These are phyloP conservation scores for Proteles cristata DNA, from an alignment of 2,113 vertebrate species.

Conservation along the genomic window DNA sequence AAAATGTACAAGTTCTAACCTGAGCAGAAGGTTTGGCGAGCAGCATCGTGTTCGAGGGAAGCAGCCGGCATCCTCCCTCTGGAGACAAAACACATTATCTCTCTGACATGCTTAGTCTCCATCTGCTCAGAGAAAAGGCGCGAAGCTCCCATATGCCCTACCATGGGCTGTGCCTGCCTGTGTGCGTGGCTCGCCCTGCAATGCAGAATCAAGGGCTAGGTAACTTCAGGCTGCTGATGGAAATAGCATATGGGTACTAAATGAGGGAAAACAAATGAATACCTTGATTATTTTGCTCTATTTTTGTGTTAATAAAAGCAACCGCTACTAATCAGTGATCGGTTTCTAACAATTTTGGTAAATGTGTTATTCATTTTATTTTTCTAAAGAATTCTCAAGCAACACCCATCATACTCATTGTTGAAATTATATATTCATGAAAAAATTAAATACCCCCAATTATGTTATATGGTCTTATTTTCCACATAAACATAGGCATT, in stretches of 20 bases:
- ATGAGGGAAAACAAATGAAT: conserved; percentile 75
- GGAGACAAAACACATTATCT: conserved; percentile 86
- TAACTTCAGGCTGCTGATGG: conserved; percentile 78
- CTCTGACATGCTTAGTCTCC: conserved; percentile 84
- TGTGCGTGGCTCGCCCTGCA: conserved; percentile 73
- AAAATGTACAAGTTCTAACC: conserved; percentile 56
- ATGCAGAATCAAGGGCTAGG: conserved; percentile 81
- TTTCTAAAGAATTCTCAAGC: conserved; percentile 61
- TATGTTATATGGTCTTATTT: conserved; percentile 71
- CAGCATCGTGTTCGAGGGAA: conserved; percentile 80
- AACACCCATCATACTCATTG: conserved; percentile 36
- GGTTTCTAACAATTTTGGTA: conserved; percentile 50
- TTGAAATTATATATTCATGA: conserved; percentile 76
- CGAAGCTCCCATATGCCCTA: conserved; percentile 83
- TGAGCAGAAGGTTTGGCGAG: conserved; percentile 82
- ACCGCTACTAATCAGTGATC: conserved; percentile 58
- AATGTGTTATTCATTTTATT: conserved; percentile 62
- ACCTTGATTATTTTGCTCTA: conserved; percentile 64
- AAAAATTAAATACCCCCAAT: conserved; percentile 68
- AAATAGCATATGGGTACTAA: conserved; percentile 79
- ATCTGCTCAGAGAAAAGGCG: conserved; percentile 84
- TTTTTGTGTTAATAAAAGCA: conserved; percentile 63
- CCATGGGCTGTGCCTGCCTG: conserved; percentile 74
- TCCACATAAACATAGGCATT: conserved; percentile 71
- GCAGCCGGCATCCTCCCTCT: conserved; percentile 82